Evolutionary conservation across 2,888 invertebrate genomes (phyloP).

Genomic region (Mesoligia furuncula): DNA sequence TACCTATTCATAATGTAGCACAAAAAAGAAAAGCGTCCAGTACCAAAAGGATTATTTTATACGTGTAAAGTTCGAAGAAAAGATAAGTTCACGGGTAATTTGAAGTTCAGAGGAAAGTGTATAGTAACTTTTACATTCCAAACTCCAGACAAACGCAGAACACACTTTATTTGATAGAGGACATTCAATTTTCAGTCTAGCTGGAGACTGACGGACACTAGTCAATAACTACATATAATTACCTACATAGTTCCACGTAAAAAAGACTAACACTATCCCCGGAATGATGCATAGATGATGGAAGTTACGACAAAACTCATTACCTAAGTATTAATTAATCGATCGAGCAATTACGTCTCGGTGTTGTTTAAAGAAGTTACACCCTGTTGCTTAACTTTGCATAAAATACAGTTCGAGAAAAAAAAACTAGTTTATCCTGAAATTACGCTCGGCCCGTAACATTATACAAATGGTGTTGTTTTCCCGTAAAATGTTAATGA

Average conservation of each 20-base stretch:
- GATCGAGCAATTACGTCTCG: constrained; percentile 32
- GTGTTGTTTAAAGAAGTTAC: constrained; percentile 31
- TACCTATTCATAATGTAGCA: background rate
- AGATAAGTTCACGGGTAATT: background rate
- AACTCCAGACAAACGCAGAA: background rate
- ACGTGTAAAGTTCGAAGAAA: too few species aligned
- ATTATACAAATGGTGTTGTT: constrained; percentile 54
- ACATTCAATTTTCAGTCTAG: constrained; percentile 8
- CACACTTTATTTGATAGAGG: background rate
- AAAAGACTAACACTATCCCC: background rate
- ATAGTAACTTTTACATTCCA: background rate
- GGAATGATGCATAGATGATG: constrained; percentile 8
- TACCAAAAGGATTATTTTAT: background rate
- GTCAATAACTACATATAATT: background rate
- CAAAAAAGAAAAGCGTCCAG: background rate
- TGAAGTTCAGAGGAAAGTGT: background rate
- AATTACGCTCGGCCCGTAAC: constrained; percentile 26
- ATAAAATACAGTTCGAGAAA: constrained; percentile 42
- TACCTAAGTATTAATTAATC: constrained; percentile 43
- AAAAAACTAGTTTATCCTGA: constrained; percentile 46
- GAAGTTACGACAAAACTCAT: constrained; percentile 17
- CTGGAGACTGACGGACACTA: background rate
- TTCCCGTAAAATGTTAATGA: constrained; percentile 53
- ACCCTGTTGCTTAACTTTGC: constrained; percentile 36
- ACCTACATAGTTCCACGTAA: background rate